Base-by-base conservation (phyloP, 2,888 invertebrate species). In the Meganola albula region DNA sequence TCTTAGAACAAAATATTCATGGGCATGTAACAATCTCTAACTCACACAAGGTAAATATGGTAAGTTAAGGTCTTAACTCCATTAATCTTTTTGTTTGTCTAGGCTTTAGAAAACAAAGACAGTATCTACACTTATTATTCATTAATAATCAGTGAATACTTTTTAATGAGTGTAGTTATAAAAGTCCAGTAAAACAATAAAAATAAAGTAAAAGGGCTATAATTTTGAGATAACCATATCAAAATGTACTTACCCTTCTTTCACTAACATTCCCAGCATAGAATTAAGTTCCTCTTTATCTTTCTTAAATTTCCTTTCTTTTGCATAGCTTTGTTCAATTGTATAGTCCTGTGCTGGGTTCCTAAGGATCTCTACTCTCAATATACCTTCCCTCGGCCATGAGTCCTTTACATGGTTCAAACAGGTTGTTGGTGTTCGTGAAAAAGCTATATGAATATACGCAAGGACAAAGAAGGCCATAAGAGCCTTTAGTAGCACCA, bases 351-450 rank as follows among this genome's bases (percentile, higher is more conserved):
- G 89, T 2, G 87, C 88, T 8, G 90, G 89, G 66, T 91, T 91
- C 47, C 90, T 83, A 32, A 93, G 76, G 55, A 97, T 95, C 82
- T 98, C 97, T 8, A 98, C 96, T 43, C 97, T 87, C 10, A 99
- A 86, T 49, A 99, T 96, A 3, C 99, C 99, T 75, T 97, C 95
- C 40, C 96, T 87, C 0, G 99, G 98, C 99, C 99, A 99, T 7
- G 92, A 90, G 48, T 93, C 90, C 64, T 93, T 91, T 16, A 97
- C 91, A 71, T 95, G 92, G 66, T 95, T 92, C 53, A 99, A 87
- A 73, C 99, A 99, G 55, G 96, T 96, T 32, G 96, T 94, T 4
- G 98, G 97, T 40, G 95, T 91, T 62, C 95, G 91, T 25, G 97
- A 95, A 77, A 98, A 98, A 43, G 94, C 93, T 69, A 96, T 90